Evolutionary conservation across 2,888 invertebrate genomes (phyloP).

Genomic region (Melipona bicolor): DNA sequence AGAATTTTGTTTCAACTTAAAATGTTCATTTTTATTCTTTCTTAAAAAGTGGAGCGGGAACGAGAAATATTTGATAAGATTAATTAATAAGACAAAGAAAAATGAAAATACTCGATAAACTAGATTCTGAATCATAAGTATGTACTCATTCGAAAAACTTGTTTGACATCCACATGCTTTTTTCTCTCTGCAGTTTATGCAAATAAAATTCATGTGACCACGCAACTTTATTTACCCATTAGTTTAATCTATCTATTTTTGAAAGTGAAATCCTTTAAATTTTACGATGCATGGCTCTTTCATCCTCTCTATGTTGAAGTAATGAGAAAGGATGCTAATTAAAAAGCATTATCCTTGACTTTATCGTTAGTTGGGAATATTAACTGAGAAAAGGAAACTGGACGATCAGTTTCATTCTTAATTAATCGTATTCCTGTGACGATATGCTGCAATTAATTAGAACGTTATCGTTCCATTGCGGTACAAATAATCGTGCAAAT

Average conservation of each 20-base stretch:
- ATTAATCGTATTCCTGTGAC: constrained; percentile 25
- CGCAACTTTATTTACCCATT: background rate
- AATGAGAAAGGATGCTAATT: background rate
- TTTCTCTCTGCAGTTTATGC: no score
- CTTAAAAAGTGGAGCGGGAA: no score
- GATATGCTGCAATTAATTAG: background rate
- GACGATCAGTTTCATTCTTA: background rate
- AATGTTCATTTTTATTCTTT: no score
- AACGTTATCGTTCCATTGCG: background rate
- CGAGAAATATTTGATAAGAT: background rate
- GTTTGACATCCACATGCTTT: background rate
- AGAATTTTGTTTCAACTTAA: background rate
- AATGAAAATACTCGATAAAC: background rate
- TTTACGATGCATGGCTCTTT: background rate
- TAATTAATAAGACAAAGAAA: background rate
- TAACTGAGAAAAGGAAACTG: background rate
- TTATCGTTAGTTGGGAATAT: background rate
- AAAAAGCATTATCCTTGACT: background rate
- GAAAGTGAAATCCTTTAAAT: background rate
- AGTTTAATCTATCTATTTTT: background rate
- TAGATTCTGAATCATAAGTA: background rate
- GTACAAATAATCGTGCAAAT: background rate
- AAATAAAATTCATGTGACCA: background rate
- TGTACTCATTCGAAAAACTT: background rate
- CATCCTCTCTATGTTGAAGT: background rate